These are phyloP conservation scores for Porites australiensis DNA, from an alignment of 64 coral and sea anemone species.

Conservation along the genomic window DNA sequence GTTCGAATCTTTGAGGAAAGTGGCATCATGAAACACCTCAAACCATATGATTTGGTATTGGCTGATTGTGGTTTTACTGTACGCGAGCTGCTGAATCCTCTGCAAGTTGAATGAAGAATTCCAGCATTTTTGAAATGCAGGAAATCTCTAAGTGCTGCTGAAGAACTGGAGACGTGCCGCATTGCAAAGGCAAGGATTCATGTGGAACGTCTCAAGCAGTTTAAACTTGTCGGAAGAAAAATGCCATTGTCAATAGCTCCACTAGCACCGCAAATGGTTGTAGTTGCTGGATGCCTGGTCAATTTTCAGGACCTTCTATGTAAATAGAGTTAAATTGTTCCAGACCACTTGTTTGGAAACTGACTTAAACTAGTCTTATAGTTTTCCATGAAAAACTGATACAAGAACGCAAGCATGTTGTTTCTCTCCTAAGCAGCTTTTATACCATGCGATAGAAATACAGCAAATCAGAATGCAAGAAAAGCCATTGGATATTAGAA, in stretches of 20 bases:
- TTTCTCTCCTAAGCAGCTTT: neutral
- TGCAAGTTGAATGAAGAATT: conserved; percentile 29
- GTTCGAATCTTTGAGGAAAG: conserved; percentile 48
- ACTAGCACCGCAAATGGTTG: conserved; percentile 44
- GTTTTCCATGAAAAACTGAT: conserved; percentile 8
- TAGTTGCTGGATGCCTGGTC: conserved; percentile 44
- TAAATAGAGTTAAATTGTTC: conserved; percentile 22
- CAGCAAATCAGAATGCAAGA: conserved; percentile 1
- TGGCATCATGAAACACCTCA: too few relatives aligned
- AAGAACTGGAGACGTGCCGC: conserved; percentile 34
- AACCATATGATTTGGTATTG: conserved; percentile 4
- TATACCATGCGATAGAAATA: conserved; percentile 13
- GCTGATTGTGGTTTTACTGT: conserved; percentile 35
- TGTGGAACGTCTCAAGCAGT: conserved; percentile 36
- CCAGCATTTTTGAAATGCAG: conserved; percentile 49
- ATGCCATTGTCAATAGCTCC: conserved; percentile 34
- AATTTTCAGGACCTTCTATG: conserved; percentile 50
- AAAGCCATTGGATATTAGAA: conserved; percentile 13
- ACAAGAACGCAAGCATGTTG: neutral
- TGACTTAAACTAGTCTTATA: conserved; percentile 1
- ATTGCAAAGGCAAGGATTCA: conserved; percentile 52
- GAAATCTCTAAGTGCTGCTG: conserved; percentile 11
- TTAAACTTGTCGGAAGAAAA: conserved; percentile 42
- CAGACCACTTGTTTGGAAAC: conserved; percentile 10
- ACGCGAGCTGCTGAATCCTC: neutral